Base-by-base conservation (phyloP, 2,888 invertebrate genomes). In the Cacoxenus indagator region DNA sequence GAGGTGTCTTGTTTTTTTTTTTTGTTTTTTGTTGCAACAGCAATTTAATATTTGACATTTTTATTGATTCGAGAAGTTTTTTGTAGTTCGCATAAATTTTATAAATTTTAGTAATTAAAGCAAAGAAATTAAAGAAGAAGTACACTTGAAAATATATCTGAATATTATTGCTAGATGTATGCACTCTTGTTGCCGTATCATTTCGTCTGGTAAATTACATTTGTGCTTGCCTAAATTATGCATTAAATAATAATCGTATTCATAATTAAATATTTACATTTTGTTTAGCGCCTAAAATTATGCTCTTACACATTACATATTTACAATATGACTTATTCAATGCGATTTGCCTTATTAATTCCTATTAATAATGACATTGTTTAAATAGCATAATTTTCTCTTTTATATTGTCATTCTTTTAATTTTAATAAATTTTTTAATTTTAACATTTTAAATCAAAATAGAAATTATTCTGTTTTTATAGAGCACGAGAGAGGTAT, bases 361-460 rank as follows among this genome's bases (percentile, higher is more conserved):
- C 6, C 8, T 6, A 26, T 70, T 69, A 26, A 68, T 51, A 19
- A 8, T 69, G 6, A 22, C 31, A 26, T 45, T 66, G 26, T 70
- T 48, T 54, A 68, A 45, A 57, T 65, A 55, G 24, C 43, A 71
- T 65, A 54, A 67, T 64, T 75, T 67, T 55, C 64, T n/a, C 68
- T 73, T 70, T 65, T 71, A 70, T 62, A 65, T 75, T 72, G 75
- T 67, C 67, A 27, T 37, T 59, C 71, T 77, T 74, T 72, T 45
- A 19, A 71, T 70, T 70, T 67, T 57, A 45, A 54, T 70, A 69
- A 67, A 70, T 61, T 68, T 67, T 72, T 71, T 65, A 22, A 43
- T 27, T 29, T 69, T 27, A 51, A 62, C 54, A n/a, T 65, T 51
- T 64, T 65, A 46, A 57, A 29, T 57, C 4, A 29, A 27, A 48